Evolutionary conservation across 1,140 invertebrate species (phyloP), one percentile per base, ranked within the genome.

Genomic region (Helicoverpa zea): DNA sequence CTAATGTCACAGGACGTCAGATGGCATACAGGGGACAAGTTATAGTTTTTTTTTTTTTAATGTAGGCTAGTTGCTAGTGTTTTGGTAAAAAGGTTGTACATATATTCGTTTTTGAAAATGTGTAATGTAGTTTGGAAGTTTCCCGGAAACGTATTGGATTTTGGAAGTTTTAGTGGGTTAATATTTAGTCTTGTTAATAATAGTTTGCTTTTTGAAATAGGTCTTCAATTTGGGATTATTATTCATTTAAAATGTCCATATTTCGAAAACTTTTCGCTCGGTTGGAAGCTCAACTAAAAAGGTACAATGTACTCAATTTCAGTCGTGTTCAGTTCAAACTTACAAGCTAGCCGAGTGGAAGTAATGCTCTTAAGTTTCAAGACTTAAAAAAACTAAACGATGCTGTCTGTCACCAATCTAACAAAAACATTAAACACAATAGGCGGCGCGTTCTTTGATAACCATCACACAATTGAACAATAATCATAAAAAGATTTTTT

Each of bases 401-500:
- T 52, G 52, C 63, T 66, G 35, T 43, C 51, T 63, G 72, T 75
- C 79, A 75, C 59, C 59, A 63, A 74, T 30, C 64, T 64, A 14
- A 56, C n/a, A 43, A 75, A 43, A 59, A 68, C 16, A 18, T 58
- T 23, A 29, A 2, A 13, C 12, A 79, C 51, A 79, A 70, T 49
- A 18, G 76, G 35, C 77, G 73, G 73, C 51, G 18, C 35, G 54
- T 56, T 64, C 51, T 78, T 78, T 81, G 75, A 73, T 54, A 77
- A 47, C 7, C 5, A 73, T n/a, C 43, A 51, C 23, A 43, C 54
- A 70, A 79, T 51, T 23, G 30, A 18, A 79, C 43, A 84, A 88
- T 81, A 84, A 85, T 84, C 83, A 87, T 81, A 88, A 83, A 87
- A 88, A 85, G 81, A 84, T 85, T 83, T 87, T 83, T 80, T 79